A percentile compares a stretch with the other conserved stretches of the same genome.
Evolutionary conservation across 2,888 invertebrate species (phyloP).

Genomic region (Perdita meconis): DNA sequence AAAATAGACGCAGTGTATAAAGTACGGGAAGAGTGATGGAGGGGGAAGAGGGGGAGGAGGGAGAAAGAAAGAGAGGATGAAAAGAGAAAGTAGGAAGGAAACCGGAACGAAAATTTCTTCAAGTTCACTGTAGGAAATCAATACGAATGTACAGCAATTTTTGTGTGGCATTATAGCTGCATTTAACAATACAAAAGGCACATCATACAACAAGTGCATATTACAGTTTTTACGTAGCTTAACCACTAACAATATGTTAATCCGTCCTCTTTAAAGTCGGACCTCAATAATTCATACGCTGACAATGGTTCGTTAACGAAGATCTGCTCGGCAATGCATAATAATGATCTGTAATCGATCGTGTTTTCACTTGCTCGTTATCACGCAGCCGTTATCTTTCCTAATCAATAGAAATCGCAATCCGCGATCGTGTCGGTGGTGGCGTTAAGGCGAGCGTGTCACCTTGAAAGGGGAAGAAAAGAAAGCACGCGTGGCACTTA

Average conservation of each 20-base stretch:
- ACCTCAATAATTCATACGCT: neutral
- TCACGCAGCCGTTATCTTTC: neutral
- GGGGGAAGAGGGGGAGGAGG: conserved; percentile 14
- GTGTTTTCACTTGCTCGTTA: neutral
- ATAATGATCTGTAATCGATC: conserved; percentile 11
- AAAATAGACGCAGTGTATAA: conserved; percentile 64
- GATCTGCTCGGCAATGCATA: neutral
- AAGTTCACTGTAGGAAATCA: neutral
- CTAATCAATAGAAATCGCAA: neutral
- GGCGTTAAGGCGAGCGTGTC: neutral
- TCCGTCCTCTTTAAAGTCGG: conserved; percentile 14
- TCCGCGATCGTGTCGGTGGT: neutral
- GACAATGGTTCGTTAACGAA: neutral
- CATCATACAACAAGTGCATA: neutral
- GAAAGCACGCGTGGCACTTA: conserved; percentile 41
- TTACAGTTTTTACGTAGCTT: neutral
- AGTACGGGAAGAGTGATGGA: conserved; percentile 31
- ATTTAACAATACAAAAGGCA: too few species aligned
- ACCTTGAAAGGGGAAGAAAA: conserved; percentile 3
- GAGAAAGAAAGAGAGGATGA: neutral
- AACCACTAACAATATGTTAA: neutral
- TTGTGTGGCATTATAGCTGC: neutral
- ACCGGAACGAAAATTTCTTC: conserved; percentile 6
- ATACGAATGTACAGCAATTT: neutral
- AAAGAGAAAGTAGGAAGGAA: conserved; percentile 30